phyloP scores from a whole-genome alignment of 2,888 invertebrate genomes.

The Pristionchus arcanus region DNA sequence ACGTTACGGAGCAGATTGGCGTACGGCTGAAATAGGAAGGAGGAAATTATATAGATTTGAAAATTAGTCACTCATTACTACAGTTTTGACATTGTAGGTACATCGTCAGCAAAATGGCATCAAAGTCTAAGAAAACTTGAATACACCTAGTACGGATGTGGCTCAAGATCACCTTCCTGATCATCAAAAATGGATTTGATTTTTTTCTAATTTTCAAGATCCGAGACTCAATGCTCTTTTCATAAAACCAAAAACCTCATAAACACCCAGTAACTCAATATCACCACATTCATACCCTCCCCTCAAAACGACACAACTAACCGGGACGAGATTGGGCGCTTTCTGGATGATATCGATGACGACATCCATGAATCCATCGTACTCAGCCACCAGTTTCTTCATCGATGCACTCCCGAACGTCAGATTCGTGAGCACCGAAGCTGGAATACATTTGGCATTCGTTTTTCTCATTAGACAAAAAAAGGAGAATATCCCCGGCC shows the following conservation, averaged over 20 bases:
- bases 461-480: background rate
- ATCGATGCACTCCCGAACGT: slow-evolving; percentile 39
- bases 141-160: too few relatives aligned
- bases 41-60: background rate
- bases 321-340: slow-evolving; percentile 54
- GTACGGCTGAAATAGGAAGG: slow-evolving; percentile 24
- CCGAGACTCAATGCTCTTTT: background rate
- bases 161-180: too few relatives aligned
- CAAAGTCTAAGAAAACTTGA: too few relatives aligned
- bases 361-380: slow-evolving; percentile 29
- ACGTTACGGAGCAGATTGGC: slow-evolving; percentile 54
- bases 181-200: too few relatives aligned
- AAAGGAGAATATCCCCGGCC: background rate
- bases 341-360: slow-evolving; percentile 6
- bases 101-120: too few relatives aligned
- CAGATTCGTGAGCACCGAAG: slow-evolving; percentile 52
- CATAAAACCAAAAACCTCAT: background rate
- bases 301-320: background rate
- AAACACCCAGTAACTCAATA: background rate
- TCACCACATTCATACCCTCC: too few relatives aligned
- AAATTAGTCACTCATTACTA: background rate
- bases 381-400: slow-evolving; percentile 37
- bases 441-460: background rate
- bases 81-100: background rate
- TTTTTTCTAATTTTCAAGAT: too few relatives aligned